Evolutionary conservation across 1,140 invertebrate species (phyloP), one percentile per base, ranked within the genome.

Genomic region (Drosophila biarmipes): DNA sequence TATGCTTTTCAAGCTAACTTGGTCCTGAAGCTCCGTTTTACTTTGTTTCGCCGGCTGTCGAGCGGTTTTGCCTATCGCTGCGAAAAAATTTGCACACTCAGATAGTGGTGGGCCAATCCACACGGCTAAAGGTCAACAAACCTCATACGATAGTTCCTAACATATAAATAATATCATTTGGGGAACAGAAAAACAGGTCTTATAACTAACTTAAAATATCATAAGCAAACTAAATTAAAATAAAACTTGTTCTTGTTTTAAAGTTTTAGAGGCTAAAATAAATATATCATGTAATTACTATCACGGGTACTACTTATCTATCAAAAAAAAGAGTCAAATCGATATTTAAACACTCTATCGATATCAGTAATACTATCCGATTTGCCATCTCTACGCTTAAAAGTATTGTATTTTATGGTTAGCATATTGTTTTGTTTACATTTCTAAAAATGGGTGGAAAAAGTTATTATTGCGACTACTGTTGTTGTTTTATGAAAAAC

Each of bases 391-490:
- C 64, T 69, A 69, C 1, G 24, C 14, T 4, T 2, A 7, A 35
- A n/a, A 68, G 46, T 49, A 15, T 31, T 49, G 27, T 5, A n/a
- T n/a, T n/a, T n/a, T 4, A 24, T 24, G 3, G 24, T 24, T 4
- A 24, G 5, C 24, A 24, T 24, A 24, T 55, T 24, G 3, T 11
- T 10, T 38, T 69, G 66, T 40, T 69, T 56, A 56, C n/a, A 10
- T 52, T 52, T 56, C 4, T 15, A 12, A 8, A 0, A 27, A 92
- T 90, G 80, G 90, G 87, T 8, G 90, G 85, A 5, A 92, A 90
- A 67, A 91, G 89, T 49, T 92, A 90, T 64, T 91, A 57, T 55
- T 91, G 90, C 34, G 84, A 91, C 52, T 91, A 91, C 43, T 91
- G 90, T 38, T 66, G 69, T 35, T 91, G 90, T 29, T 91, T 66